A percentile compares a stretch with the other conserved stretches of the same genome.
phyloP scores from a whole-genome alignment of 2,797 vertebrate species.

The Podargus strigoides region DNA sequence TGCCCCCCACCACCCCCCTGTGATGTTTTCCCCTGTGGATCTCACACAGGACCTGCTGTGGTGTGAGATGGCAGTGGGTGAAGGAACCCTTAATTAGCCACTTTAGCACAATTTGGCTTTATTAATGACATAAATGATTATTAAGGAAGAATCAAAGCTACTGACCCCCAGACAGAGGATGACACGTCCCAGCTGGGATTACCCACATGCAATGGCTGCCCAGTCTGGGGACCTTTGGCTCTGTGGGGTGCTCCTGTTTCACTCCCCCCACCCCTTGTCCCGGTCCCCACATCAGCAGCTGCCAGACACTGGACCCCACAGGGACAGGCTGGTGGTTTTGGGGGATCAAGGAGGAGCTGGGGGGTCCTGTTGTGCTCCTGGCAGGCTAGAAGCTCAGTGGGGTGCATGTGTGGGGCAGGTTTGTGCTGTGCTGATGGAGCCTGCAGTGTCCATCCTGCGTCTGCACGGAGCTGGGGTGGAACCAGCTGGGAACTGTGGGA shows the following conservation, averaged over 20 bases:
- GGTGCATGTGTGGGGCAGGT: background rate
- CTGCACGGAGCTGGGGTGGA: fast-evolving
- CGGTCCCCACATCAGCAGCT: background rate
- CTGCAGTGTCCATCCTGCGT: fast-evolving
- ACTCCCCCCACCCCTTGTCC: no score
- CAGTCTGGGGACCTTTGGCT: background rate
- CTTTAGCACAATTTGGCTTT: background rate
- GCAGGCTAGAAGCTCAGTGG: background rate
- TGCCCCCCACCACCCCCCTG: background rate
- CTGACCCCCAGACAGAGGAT: fast-evolving
- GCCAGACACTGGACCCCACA: background rate
- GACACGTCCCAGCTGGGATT: background rate
- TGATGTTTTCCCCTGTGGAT: fast-evolving
- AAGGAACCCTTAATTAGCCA: background rate
- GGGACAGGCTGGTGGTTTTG: background rate
- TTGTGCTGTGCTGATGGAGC: background rate
- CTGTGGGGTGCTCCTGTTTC: background rate
- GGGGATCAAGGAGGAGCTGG: background rate
- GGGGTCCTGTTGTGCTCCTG: background rate
- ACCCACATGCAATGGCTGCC: fast-evolving
- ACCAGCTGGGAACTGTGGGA: background rate
- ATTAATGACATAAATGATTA: background rate
- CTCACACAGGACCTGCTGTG: fast-evolving
- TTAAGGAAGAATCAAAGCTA: background rate
- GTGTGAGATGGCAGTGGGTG: background rate